Conservation (phyloP, 30 jellyfish, hydroid and myxozoan species). For the Aurelia coerulea region DNA sequence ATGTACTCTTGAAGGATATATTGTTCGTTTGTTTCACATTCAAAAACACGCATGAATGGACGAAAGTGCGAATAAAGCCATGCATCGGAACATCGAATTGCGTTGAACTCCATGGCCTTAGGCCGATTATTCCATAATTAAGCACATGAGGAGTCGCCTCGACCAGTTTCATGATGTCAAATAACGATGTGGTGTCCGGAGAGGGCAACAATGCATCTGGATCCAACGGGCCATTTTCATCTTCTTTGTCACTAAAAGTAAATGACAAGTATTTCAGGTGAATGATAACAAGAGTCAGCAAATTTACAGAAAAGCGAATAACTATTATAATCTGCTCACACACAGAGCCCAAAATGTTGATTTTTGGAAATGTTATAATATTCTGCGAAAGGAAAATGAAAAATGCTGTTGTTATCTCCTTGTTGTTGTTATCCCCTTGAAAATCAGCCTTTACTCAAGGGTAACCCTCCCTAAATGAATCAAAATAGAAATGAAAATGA, state of each 20-base stretch:
- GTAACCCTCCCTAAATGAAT: too few relatives aligned
- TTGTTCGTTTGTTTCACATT: conserved; percentile 59
- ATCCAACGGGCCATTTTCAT: conserved; percentile 62
- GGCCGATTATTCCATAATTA: conserved; percentile 79
- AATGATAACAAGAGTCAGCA: neutral
- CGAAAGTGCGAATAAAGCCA: conserved; percentile 82
- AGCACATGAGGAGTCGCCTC: conserved; percentile 78
- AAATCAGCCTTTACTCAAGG: too few relatives aligned
- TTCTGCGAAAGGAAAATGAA: too few relatives aligned
- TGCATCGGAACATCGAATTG: conserved; percentile 87
- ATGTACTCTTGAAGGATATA: conserved; percentile 46
- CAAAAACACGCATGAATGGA: conserved; percentile 74
- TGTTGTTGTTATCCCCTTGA: too few relatives aligned
- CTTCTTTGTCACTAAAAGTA: conserved; percentile 72
- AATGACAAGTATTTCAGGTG: neutral
- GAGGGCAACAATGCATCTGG: conserved; percentile 80
- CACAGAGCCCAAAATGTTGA: too few relatives aligned
- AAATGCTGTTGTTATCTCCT: too few relatives aligned
- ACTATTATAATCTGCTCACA: too few relatives aligned
- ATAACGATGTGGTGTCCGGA: conserved; percentile 81
- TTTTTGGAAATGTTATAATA: too few relatives aligned
- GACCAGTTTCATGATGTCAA: conserved; percentile 64
- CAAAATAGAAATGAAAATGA: too few relatives aligned
- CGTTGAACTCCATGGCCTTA: conserved; percentile 94
- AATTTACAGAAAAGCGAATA: too few relatives aligned